phyloP scores from a whole-genome alignment of 2,797 vertebrate species.

The Sphaeramia orbicularis region DNA sequence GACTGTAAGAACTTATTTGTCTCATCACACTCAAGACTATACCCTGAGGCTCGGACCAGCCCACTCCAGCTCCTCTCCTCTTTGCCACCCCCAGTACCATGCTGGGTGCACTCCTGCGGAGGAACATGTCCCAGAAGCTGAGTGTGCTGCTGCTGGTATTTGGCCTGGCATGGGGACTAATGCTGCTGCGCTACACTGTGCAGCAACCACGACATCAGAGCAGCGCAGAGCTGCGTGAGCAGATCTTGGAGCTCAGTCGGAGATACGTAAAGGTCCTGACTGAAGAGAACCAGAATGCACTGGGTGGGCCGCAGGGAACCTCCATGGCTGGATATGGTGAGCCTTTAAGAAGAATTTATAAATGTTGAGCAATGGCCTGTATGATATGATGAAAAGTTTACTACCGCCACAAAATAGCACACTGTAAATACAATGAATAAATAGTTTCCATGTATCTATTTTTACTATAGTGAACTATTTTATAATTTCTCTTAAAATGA shows the following conservation, averaged over 20 bases:
- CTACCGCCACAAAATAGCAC: too few species aligned
- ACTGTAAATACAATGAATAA: too few species aligned
- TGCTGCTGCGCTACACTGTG: conserved; percentile 94
- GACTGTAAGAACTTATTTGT: not conserved
- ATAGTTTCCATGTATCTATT: too few species aligned
- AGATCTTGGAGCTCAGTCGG: conserved; percentile 96
- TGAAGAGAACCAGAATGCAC: conserved; percentile 93
- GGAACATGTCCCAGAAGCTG: conserved; percentile 97
- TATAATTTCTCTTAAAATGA: too few species aligned
- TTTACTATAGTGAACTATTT: too few species aligned
- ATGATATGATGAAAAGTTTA: too few species aligned
- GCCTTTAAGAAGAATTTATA: not conserved
- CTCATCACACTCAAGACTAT: not conserved
- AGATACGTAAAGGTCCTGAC: conserved; percentile 96
- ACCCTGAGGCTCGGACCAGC: conserved; percentile 11
- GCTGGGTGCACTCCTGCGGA: conserved; percentile 91
- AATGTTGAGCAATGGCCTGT: too few species aligned
- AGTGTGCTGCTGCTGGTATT: conserved; percentile 93
- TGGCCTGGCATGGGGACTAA: conserved; percentile 95
- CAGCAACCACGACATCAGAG: conserved; percentile 94
- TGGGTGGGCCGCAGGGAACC: conserved; percentile 87
- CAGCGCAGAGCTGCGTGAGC: conserved; percentile 93
- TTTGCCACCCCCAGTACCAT: conserved; percentile 80
- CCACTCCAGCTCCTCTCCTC: conserved; percentile 14
- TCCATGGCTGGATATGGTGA: conserved; percentile 98